Conservation (phyloP, 2,888 invertebrate genomes). For the Heliconius aoede region DNA sequence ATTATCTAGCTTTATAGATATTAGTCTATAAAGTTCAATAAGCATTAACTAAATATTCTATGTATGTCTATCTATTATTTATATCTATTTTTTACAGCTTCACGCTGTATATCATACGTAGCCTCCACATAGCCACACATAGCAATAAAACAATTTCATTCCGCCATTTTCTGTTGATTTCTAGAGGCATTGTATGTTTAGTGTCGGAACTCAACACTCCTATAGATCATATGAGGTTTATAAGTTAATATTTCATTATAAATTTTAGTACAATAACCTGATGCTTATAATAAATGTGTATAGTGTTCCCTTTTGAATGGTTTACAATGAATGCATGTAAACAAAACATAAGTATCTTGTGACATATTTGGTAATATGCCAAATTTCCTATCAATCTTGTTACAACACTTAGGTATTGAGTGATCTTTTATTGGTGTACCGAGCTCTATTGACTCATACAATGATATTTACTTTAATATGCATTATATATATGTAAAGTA, state of each 20-base stretch:
- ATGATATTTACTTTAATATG: neutral
- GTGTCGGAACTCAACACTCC: no score
- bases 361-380: constrained; percentile 43
- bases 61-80: neutral
- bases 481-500: no score
- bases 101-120: no score
- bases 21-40: no score
- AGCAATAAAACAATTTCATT: no score
- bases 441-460: constrained; percentile 8
- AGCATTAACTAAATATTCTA: neutral
- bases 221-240: no score
- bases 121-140: no score
- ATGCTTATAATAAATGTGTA: neutral
- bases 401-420: constrained; percentile 26
- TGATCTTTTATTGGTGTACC: constrained; percentile 31
- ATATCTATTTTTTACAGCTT: no score
- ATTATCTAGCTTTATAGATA: neutral
- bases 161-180: no score
- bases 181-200: no score
- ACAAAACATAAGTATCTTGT: constrained; percentile 39
- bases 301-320: neutral
- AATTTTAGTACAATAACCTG: neutral
- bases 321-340: constrained; percentile 30
- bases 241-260: neutral
- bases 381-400: constrained; percentile 35